Conservation (phyloP, 2,797 vertebrate species). For the Parauchenoglanis punctatus region DNA sequence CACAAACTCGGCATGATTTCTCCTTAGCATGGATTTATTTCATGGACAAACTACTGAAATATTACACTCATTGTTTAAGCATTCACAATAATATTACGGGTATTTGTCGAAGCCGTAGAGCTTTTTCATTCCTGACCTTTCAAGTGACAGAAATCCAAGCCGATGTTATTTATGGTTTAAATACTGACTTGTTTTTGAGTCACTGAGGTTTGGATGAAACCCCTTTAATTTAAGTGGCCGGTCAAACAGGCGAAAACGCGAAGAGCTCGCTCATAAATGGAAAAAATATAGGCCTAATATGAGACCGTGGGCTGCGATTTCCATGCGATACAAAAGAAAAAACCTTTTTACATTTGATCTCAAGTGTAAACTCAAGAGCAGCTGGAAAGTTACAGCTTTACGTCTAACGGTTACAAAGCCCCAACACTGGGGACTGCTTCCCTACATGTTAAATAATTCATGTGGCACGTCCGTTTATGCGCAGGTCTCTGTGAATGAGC, state of each 20-base stretch:
- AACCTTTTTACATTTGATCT: too few relatives aligned
- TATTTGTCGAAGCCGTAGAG: not conserved
- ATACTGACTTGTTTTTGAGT: not conserved
- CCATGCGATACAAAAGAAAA: too few relatives aligned
- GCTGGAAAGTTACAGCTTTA: too few relatives aligned
- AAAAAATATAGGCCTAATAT: too few relatives aligned
- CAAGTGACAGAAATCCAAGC: not conserved
- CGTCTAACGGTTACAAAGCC: too few relatives aligned
- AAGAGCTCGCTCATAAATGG: not conserved
- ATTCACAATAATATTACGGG: not conserved
- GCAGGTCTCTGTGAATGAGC: not conserved
- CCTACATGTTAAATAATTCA: not conserved
- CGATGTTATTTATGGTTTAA: not conserved
- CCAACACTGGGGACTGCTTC: not conserved
- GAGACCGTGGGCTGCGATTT: too few relatives aligned
- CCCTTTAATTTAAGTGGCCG: not conserved
- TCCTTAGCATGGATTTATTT: not conserved
- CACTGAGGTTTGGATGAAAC: not conserved
- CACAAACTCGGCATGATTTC: not conserved
- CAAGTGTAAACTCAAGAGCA: too few relatives aligned
- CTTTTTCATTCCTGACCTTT: not conserved
- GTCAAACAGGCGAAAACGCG: not conserved
- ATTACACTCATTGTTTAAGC: too few relatives aligned
- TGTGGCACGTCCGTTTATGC: not conserved
- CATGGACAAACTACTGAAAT: not conserved